Conservation (phyloP, 2,888 invertebrate genomes). For the Tortricodes alternella region DNA sequence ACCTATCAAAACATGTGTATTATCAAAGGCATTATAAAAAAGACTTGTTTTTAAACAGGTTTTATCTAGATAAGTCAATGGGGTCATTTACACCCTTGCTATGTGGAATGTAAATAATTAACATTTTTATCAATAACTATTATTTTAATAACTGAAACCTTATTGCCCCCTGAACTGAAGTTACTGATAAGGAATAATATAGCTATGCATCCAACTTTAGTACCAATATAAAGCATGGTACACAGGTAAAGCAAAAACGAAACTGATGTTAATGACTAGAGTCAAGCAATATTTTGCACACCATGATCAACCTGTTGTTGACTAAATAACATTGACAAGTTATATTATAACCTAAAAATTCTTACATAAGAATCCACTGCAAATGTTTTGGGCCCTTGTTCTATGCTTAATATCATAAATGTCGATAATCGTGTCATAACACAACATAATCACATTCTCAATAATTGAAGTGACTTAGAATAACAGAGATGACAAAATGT, state of each 20-base stretch:
- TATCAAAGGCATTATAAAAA: neutral
- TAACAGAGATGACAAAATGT: conserved; percentile 6
- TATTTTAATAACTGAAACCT: neutral
- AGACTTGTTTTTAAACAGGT: neutral
- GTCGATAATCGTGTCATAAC: conserved; percentile 14
- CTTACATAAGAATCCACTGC: no score
- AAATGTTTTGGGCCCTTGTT: no score
- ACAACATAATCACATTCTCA: conserved; percentile 11
- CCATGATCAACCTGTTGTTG: neutral
- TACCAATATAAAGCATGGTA: neutral
- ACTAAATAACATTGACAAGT: neutral
- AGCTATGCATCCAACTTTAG: neutral
- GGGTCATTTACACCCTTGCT: conserved; percentile 13
- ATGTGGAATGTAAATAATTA: conserved; percentile 12
- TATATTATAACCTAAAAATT: neutral
- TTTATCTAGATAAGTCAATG: conserved; percentile 1
- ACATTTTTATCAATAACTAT: conserved; percentile 5
- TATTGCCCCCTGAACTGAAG: neutral
- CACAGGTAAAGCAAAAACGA: no score
- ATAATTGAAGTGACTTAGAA: neutral
- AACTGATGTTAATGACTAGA: no score
- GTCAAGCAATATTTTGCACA: no score
- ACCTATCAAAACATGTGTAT: neutral
- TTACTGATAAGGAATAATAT: neutral
- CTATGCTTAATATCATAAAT: neutral